Conservation (phyloP, 1,140 invertebrate species). For the Brachionus calyciflorus region DNA sequence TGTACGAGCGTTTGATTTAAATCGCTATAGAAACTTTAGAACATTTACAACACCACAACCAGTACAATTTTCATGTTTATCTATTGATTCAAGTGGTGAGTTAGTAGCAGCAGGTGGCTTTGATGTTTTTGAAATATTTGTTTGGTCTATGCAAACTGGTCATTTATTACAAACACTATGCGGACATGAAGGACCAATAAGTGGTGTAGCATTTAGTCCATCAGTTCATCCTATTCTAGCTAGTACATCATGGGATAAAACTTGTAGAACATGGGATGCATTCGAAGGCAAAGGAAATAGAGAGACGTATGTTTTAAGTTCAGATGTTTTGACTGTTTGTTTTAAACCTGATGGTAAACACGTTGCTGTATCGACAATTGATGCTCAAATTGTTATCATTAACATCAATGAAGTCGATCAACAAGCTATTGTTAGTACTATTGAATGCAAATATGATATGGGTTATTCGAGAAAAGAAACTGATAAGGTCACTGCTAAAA, state of each 20-base stretch:
- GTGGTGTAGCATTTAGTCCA: conserved; percentile 76
- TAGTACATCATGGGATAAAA: conserved; percentile 90
- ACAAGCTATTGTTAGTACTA: conserved; percentile 64
- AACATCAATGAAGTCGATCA: conserved; percentile 70
- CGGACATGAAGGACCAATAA: conserved; percentile 87
- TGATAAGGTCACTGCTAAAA: conserved; percentile 83
- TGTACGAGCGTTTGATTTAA: conserved; percentile 85
- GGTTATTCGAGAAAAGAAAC: conserved; percentile 75
- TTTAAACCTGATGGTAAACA: conserved; percentile 76
- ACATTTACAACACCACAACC: conserved; percentile 85
- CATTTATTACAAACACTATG: conserved; percentile 73
- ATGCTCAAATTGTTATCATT: conserved; percentile 83
- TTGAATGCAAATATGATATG: conserved; percentile 84
- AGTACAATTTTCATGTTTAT: conserved; percentile 86
- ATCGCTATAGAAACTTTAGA: conserved; percentile 86
- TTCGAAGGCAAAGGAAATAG: conserved; percentile 75
- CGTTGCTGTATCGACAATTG: conserved; percentile 82
- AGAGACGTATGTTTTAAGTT: conserved; percentile 74
- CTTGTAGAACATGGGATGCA: conserved; percentile 84
- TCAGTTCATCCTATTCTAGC: conserved; percentile 70
- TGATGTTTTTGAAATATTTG: conserved; percentile 87
- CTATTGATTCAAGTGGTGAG: conserved; percentile 81
- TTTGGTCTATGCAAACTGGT: conserved; percentile 91
- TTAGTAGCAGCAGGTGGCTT: conserved; percentile 86
- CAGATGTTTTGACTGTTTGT: conserved; percentile 68